Evolutionary conservation across 2,113 vertebrate genomes (phyloP), one percentile per base, ranked within the genome.

Genomic region (Phalacrocorax brasilianus): DNA sequence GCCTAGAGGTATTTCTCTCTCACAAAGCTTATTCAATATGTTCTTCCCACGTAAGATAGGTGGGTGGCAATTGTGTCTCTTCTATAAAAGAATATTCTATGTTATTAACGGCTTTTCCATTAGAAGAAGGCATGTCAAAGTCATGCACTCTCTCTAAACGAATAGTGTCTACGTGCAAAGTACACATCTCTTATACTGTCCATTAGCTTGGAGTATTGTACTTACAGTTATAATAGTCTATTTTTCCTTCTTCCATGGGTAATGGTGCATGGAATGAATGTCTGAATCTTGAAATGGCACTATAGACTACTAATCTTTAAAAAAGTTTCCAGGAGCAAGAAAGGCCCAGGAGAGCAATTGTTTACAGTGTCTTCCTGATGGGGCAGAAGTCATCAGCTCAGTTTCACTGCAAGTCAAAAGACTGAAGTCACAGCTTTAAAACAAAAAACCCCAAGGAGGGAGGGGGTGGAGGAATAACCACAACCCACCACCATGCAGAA

Each of bases 261-360:
- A 95, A 96, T 82, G 96, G 94, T 92, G 84, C 95, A 80, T 86
- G 81, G 90, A 96, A 96, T 94, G 83, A 95, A 88, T 53, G 74
- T 88, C 97, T 92, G 95, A 92, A 85, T 96, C 70, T 96, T 95
- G 89, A 97, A 95, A 96, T 96, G 75, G 82, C 85, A 93, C 91
- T 81, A 80, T 26, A 96, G 93, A 95, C 44, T 89, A 82, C 62
- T 86, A 93, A 97, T 97, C 93, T 88, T 94, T 96, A 35, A 75
- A 92, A 91, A 95, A 90, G 91, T 94, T 97, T 92, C 40, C 65
- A 96, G 78, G 49, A 95, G 53, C 38, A 77, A 72, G 62, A 89
- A 87, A 82, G 33, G 33, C 26, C 52, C 32, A 50, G 53, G 26
- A 88, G 28, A 93, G 45, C 49, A 91, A 88, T 40, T 65, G 47